phyloP scores from a whole-genome alignment of 2,113 vertebrate genomes.

The Dermatemys mawii region DNA sequence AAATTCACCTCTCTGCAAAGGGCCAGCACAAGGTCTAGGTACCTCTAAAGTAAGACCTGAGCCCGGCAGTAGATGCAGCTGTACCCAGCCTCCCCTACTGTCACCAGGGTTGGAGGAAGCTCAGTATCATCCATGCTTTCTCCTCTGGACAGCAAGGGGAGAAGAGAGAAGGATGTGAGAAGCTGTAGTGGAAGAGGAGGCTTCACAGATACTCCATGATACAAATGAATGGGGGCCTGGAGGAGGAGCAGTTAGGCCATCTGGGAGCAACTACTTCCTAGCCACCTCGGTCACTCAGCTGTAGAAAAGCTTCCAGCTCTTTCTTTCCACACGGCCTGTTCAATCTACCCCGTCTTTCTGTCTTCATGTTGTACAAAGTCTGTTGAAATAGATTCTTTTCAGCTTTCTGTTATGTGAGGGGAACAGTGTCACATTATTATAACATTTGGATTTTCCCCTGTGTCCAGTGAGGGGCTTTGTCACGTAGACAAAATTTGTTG shows the following conservation, averaged over 20 bases:
- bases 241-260: neutral
- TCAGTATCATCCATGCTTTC: neutral
- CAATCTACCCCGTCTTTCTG: neutral
- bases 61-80: neutral
- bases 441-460: neutral
- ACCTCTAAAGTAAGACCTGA: neutral
- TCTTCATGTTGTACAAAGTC: neutral
- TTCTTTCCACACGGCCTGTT: neutral
- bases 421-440: neutral
- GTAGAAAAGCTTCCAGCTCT: neutral
- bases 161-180: neutral
- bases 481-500: neutral
- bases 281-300: neutral
- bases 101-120: neutral
- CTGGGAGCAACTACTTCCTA: neutral
- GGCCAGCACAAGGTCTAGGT: neutral
- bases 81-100: neutral
- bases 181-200: neutral
- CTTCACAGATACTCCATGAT: neutral
- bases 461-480: neutral
- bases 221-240: neutral
- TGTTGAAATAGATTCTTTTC: neutral
- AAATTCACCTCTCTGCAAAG: neutral
- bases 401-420: rapidly evolving
- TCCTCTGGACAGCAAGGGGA: neutral